Conservation (phyloP, 2,888 invertebrate species). For the Eumerus sabulonum region DNA sequence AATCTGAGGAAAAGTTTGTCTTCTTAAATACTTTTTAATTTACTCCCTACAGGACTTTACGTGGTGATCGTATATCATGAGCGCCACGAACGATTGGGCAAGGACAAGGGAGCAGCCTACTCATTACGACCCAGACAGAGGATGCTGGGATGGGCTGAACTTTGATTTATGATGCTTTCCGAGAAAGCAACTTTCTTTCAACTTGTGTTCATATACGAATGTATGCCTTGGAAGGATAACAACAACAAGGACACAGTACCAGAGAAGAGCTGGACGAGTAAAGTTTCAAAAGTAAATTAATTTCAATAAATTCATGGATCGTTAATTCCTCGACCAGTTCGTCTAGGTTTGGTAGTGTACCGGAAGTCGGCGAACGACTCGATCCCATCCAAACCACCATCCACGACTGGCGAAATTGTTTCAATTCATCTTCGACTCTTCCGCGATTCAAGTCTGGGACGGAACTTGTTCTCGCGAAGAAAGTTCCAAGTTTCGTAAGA, state of each 20-base stretch:
- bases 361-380: too few relatives aligned
- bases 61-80: constrained; percentile 29
- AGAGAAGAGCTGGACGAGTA: constrained; percentile 7
- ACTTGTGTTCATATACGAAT: neutral
- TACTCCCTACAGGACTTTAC: neutral
- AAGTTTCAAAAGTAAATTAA: constrained; percentile 63
- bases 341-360: neutral
- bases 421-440: constrained; percentile 26
- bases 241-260: constrained; percentile 8
- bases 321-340: constrained; percentile 48
- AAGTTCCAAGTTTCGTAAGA: constrained; percentile 54
- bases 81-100: too few relatives aligned
- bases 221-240: constrained; percentile 26
- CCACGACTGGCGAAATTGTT: constrained; percentile 1
- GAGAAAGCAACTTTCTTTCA: constrained; percentile 3
- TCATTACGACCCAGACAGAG: constrained; percentile 11
- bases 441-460: constrained; percentile 32
- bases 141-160: neutral
- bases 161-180: constrained; percentile 23
- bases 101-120: neutral
- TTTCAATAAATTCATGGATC: constrained; percentile 66
- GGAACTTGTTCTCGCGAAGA: constrained; percentile 7
- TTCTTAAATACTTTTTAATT: constrained; percentile 20
- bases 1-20: constrained; percentile 5
- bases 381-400: too few relatives aligned